Percentiles rank a stretch among this genome's conserved stretches.
These are phyloP conservation scores for Oenanthe oenanthe DNA, from an alignment of 2,113 vertebrate genomes.

Conservation along the genomic window DNA sequence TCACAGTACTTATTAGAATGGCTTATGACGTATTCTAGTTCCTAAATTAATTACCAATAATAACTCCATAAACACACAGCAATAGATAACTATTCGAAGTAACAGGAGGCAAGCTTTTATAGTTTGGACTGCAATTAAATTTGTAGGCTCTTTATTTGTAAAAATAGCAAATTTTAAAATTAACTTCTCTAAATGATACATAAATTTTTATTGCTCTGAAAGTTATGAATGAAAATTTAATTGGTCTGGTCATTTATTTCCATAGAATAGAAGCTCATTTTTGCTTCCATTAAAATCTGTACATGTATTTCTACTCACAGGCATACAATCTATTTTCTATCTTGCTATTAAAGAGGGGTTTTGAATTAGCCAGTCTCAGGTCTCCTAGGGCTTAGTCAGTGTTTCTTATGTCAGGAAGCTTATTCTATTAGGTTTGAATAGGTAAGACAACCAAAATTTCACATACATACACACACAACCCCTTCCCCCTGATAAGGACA, in stretches of 20 bases:
- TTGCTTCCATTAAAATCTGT: background rate
- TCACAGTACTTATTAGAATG: background rate
- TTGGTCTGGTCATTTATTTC: background rate
- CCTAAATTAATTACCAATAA: background rate
- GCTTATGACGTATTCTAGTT: background rate
- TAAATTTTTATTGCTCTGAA: background rate
- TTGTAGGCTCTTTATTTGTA: background rate
- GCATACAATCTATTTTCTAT: background rate
- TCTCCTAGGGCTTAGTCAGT: background rate
- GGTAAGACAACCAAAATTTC: background rate
- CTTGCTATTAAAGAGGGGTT: background rate
- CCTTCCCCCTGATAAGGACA: background rate
- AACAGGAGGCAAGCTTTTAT: background rate
- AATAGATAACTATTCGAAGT: background rate
- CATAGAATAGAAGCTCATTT: background rate
- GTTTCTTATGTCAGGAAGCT: background rate
- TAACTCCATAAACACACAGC: background rate
- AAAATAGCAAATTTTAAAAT: background rate
- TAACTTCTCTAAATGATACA: background rate
- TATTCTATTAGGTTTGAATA: background rate
- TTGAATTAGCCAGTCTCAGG: background rate
- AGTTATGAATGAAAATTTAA: background rate
- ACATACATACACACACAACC: accelerated
- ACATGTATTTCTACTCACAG: background rate
- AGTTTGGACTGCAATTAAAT: background rate